Evolutionary conservation across 2,888 invertebrate genomes (phyloP).

Genomic region (Buathra laborator): DNA sequence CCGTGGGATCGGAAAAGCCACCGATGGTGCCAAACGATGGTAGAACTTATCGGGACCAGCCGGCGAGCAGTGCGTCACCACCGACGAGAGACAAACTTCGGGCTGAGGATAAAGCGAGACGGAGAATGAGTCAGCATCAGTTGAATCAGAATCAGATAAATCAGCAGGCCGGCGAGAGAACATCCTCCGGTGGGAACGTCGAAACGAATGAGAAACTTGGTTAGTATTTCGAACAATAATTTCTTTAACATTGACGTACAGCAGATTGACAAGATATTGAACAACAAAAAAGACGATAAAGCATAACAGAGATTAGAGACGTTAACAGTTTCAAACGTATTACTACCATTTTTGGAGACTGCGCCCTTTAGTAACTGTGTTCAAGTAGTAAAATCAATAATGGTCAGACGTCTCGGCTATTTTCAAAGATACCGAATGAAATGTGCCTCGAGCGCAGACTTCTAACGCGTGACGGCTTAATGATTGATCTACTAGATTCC

Average conservation of each 20-base stretch:
- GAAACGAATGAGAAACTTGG: constrained; percentile 80
- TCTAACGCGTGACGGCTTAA: constrained; percentile 33
- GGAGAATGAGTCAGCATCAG: constrained; percentile 80
- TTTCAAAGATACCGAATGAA: neutral
- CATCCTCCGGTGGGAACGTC: constrained; percentile 68
- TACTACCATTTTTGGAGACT: neutral
- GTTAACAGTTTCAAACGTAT: neutral
- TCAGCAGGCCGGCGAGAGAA: constrained; percentile 47
- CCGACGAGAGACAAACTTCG: constrained; percentile 93
- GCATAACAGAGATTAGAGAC: neutral
- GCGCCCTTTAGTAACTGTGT: neutral
- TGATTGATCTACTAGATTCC: constrained; percentile 43
- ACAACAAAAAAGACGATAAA: neutral
- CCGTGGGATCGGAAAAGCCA: constrained; percentile 77
- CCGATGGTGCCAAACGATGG: constrained; percentile 79
- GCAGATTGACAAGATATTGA: neutral
- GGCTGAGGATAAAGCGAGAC: constrained; percentile 90
- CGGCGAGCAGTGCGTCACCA: constrained; percentile 92
- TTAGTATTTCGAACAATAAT: constrained; percentile 70
- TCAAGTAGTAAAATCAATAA: constrained; percentile 47
- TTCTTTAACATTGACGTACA: neutral
- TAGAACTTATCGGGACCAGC: constrained; percentile 88
- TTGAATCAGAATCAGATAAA: constrained; percentile 50
- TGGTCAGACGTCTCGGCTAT: constrained; percentile 39
- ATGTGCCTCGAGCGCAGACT: constrained; percentile 24